Evolutionary conservation across 1,140 invertebrate genomes (phyloP).

Genomic region (Eupristina koningsbergeri): DNA sequence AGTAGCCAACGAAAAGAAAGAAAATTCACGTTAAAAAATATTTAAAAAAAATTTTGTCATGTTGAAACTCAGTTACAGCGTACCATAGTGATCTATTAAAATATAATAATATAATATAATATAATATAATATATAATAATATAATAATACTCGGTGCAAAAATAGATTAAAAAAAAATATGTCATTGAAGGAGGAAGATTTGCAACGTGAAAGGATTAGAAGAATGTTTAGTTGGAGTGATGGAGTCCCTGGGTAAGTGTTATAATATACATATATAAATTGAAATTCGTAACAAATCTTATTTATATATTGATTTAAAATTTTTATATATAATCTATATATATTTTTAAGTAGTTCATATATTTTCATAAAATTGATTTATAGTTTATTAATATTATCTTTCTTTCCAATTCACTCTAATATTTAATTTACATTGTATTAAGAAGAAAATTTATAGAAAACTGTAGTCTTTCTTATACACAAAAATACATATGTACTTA

Average conservation of each 20-base stretch:
- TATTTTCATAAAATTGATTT: too few species aligned
- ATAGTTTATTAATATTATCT: too few species aligned
- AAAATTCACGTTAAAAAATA: neutral
- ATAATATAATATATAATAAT: neutral
- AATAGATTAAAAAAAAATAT: conserved; percentile 49
- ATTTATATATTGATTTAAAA: too few species aligned
- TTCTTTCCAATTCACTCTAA: neutral
- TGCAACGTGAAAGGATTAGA: conserved; percentile 65
- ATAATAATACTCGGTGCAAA: too few species aligned
- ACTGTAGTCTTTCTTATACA: too few species aligned
- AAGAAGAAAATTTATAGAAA: too few species aligned
- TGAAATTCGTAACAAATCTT: too few species aligned
- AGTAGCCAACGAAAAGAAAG: neutral
- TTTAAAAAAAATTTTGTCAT: neutral
- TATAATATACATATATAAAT: too few species aligned
- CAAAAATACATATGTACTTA: neutral
- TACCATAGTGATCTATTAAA: neutral
- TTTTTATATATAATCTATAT: too few species aligned
- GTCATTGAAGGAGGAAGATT: conserved; percentile 61
- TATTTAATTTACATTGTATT: neutral
- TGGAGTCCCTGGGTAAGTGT: conserved; percentile 60
- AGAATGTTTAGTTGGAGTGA: conserved; percentile 72
- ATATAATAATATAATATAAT: neutral
- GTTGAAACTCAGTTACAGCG: neutral
- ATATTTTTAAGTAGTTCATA: too few species aligned